Conservation (phyloP, 1,140 invertebrate genomes). For the Schlechtendalia chinensis region DNA sequence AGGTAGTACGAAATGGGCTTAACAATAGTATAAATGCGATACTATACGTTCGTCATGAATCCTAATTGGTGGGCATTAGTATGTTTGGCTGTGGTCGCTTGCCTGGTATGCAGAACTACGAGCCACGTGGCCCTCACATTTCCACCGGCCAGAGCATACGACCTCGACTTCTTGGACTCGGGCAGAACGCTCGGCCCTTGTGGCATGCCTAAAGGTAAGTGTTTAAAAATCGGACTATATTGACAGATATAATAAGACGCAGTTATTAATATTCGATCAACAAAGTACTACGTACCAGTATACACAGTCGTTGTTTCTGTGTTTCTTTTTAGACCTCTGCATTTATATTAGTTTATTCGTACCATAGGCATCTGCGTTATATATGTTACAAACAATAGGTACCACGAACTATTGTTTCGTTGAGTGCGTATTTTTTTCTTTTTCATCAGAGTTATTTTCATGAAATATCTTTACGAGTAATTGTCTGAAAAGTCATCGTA, state of each 20-base stretch:
- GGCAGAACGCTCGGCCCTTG: conserved; percentile 85
- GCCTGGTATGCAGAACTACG: conserved; percentile 38
- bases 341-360: conserved; percentile 18
- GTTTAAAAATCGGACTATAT: background rate
- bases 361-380: background rate
- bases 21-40: conserved; percentile 5
- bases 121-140: conserved; percentile 81
- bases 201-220: conserved; percentile 91
- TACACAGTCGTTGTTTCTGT: background rate
- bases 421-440: conserved; percentile 8
- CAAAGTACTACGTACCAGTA: background rate
- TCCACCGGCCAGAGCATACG: conserved; percentile 79
- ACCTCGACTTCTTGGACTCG: conserved; percentile 92
- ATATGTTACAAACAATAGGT: conserved; percentile 20
- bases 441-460: conserved; percentile 17
- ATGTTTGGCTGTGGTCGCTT: conserved; percentile 29
- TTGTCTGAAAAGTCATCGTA: conserved; percentile 31
- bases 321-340: conserved; percentile 12
- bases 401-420: conserved; percentile 15
- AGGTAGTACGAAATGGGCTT: conserved; percentile 34
- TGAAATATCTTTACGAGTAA: conserved; percentile 25
- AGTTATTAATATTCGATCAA: background rate
- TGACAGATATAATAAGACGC: background rate
- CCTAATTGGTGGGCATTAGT: conserved; percentile 15
- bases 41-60: conserved; percentile 8